phyloP scores from a whole-genome alignment of 1,140 invertebrate genomes.

The Pseudachorutes palmiensis region DNA sequence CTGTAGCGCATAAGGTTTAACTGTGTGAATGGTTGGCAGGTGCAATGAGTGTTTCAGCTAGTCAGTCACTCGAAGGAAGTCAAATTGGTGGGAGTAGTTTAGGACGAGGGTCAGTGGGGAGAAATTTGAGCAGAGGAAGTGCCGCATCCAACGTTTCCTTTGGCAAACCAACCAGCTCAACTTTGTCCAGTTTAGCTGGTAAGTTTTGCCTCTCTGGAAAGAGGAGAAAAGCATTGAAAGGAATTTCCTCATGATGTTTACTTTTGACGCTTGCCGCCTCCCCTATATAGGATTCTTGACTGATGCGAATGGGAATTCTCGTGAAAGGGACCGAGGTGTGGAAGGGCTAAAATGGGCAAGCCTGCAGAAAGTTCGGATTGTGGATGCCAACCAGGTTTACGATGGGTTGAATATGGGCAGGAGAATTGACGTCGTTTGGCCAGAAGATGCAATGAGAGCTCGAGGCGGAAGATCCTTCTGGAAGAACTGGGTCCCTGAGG shows the following conservation, averaged over 20 bases:
- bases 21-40: slow-evolving; percentile 24
- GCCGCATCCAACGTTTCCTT: slow-evolving; percentile 52
- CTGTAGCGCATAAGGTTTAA: slow-evolving; percentile 11
- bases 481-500: slow-evolving; percentile 79
- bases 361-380: slow-evolving; percentile 45
- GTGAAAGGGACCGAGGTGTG: slow-evolving; percentile 30
- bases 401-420: slow-evolving; percentile 70
- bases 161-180: slow-evolving; percentile 71
- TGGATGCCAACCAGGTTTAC: slow-evolving; percentile 69
- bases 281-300: slow-evolving; percentile 34
- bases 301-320: slow-evolving; percentile 32
- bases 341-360: slow-evolving; percentile 32
- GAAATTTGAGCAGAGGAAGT: slow-evolving; percentile 64
- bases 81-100: slow-evolving; percentile 46
- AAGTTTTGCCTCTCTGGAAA: slow-evolving; percentile 40
- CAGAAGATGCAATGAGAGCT: slow-evolving; percentile 71
- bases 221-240: no score
- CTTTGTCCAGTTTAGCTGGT: slow-evolving; percentile 69
- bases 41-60: slow-evolving; percentile 49
- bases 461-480: slow-evolving; percentile 75
- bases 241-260: background rate
- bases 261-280: no score
- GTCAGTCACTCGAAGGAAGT: slow-evolving; percentile 51
- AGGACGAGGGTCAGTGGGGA: slow-evolving; percentile 43
- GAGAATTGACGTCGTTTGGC: slow-evolving; percentile 56